A percentile compares a stretch with the other conserved stretches of the same genome.
These are phyloP conservation scores for Panzeria rudis DNA, from an alignment of 2,888 invertebrate genomes.

Conservation along the genomic window DNA sequence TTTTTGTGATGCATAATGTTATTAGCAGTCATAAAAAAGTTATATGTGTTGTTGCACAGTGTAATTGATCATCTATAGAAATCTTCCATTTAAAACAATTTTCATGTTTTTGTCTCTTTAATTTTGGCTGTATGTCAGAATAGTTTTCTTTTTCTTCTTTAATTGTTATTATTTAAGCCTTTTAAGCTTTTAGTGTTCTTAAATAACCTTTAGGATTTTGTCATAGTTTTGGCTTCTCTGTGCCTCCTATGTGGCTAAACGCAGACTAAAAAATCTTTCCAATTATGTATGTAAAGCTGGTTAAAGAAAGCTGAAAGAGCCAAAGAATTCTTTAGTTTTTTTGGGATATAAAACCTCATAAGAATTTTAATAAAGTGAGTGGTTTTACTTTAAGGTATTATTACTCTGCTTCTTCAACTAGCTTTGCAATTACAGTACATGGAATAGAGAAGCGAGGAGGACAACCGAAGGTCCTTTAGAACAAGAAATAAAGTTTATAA, in stretches of 20 bases:
- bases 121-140: conserved; percentile 1
- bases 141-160: not conserved
- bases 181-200: not conserved
- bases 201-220: conserved; percentile 10
- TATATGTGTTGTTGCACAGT: too few relatives aligned
- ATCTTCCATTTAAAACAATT: too few relatives aligned
- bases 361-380: conserved; percentile 67
- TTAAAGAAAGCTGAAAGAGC: conserved; percentile 46
- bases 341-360: conserved; percentile 55
- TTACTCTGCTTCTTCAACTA: conserved; percentile 5
- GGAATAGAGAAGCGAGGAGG: not conserved
- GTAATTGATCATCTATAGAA: too few relatives aligned
- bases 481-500: too few relatives aligned
- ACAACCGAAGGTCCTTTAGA: not conserved
- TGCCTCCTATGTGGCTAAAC: not conserved
- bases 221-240: not conserved
- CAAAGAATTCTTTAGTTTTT: conserved; percentile 58
- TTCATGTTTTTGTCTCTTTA: not conserved
- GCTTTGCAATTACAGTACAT: not conserved
- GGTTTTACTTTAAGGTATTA: conserved; percentile 64
- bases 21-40: too few relatives aligned
- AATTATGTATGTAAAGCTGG: conserved; percentile 64
- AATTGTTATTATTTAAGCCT: not conserved
- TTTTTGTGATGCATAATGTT: too few relatives aligned
- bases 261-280: conserved; percentile 34